Evolutionary conservation across 2,797 vertebrate genomes (phyloP).

Genomic region (Diceros bicornis): DNA sequence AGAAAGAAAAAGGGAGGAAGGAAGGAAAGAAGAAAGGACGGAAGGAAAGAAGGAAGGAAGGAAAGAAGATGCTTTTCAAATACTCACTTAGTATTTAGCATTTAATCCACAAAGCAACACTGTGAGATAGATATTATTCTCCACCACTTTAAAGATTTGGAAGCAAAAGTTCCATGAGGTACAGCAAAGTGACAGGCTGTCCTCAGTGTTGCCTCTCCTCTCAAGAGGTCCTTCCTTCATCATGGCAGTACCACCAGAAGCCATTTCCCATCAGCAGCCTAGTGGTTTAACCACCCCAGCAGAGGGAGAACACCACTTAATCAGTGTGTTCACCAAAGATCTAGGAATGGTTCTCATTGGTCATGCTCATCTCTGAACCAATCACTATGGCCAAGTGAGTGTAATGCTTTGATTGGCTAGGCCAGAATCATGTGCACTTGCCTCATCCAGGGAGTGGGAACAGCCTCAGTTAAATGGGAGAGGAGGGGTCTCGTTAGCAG

Average conservation of each 20-base stretch:
- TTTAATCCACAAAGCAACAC: not conserved
- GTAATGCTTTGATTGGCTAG: not conserved
- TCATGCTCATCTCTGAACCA: not conserved
- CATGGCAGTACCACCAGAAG: not conserved
- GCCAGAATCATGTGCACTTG: not conserved
- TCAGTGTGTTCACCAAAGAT: not conserved
- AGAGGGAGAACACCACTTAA: not conserved
- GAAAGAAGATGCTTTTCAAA: not conserved
- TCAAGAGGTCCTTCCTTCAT: not conserved
- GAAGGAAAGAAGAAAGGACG: not conserved
- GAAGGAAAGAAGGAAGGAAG: not conserved
- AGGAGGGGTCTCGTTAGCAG: not conserved
- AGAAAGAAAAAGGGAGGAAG: not conserved
- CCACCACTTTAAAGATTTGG: not conserved
- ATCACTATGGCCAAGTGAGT: not conserved
- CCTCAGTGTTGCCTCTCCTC: not conserved
- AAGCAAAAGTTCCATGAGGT: not conserved
- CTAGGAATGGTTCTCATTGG: not conserved
- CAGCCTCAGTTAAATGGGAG: not conserved
- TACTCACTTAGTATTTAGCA: not conserved
- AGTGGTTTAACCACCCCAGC: too few species aligned
- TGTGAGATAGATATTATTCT: not conserved
- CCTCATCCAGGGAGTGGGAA: too few species aligned
- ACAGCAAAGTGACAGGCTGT: not conserved
- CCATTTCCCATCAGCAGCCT: not conserved